Percentiles rank a stretch among this genome's conserved stretches.
Evolutionary conservation across 2,888 invertebrate species (phyloP).

Genomic region (Balanococcus diminutus): DNA sequence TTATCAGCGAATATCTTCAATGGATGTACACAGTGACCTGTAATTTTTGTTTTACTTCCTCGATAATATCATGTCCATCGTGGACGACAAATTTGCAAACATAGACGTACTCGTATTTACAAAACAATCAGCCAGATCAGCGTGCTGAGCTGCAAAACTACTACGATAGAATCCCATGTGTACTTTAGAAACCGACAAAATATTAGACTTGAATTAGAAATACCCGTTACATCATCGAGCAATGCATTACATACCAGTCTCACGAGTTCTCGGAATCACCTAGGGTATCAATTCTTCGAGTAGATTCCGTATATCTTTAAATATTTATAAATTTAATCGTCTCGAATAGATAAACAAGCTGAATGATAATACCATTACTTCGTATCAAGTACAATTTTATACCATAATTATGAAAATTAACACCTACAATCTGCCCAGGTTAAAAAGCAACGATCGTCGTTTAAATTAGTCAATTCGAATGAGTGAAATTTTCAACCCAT

Average conservation of each 20-base stretch:
- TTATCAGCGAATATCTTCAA: neutral
- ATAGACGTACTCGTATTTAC: neutral
- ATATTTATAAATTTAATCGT: slow-evolving; percentile 37
- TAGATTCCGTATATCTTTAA: neutral
- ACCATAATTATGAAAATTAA: neutral
- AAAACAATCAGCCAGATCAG: neutral
- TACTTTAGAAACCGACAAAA: neutral
- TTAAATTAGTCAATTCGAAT: neutral
- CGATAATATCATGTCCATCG: neutral
- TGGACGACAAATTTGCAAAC: neutral
- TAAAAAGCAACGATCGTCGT: slow-evolving; percentile 30
- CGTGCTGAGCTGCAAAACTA: neutral
- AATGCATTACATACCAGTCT: neutral
- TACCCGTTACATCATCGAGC: slow-evolving; percentile 4
- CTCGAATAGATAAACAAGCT: neutral
- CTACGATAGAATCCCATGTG: neutral
- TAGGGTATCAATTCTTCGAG: neutral
- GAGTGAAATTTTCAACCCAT: neutral
- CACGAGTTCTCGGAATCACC: slow-evolving; percentile 18
- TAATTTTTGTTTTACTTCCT: neutral
- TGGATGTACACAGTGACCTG: neutral
- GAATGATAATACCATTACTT: neutral
- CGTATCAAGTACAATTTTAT: neutral
- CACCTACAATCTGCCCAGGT: neutral
- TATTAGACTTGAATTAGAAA: neutral